These are phyloP conservation scores for Dendrophyllia cribrosa DNA, from an alignment of 64 coral and sea anemone genomes.

Conservation along the genomic window DNA sequence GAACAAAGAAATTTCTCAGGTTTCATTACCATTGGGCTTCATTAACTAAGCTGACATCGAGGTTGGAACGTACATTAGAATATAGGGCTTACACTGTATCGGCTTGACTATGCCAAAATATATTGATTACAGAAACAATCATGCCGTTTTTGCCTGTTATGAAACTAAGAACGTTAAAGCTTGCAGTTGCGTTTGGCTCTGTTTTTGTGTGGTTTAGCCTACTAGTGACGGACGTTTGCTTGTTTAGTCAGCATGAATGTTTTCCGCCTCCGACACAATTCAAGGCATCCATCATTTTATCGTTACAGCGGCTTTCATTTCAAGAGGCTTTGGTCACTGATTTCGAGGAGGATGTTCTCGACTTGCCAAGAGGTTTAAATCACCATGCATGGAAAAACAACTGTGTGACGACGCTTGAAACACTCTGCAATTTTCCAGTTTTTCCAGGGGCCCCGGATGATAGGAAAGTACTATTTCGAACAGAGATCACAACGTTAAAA, in stretches of 20 bases:
- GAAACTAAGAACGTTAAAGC: slow-evolving; percentile 26
- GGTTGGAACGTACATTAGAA: too few species aligned
- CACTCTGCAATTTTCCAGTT: slow-evolving; percentile 27
- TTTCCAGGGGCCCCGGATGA: slow-evolving; percentile 28
- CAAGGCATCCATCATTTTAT: neutral
- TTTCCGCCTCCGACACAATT: neutral
- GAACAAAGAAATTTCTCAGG: too few species aligned
- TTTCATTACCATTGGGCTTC: too few species aligned
- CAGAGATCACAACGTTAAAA: neutral
- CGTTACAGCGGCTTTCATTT: neutral
- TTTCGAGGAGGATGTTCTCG: neutral
- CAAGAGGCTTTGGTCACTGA: neutral
- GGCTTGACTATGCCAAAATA: too few species aligned
- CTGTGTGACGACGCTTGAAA: slow-evolving; percentile 11
- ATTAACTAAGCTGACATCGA: too few species aligned
- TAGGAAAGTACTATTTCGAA: slow-evolving; percentile 2
- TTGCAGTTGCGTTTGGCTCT: neutral
- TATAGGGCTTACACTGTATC: too few species aligned
- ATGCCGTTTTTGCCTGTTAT: neutral
- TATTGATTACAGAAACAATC: neutral
- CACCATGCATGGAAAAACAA: slow-evolving; percentile 30
- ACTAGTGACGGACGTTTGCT: neutral
- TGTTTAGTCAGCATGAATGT: neutral
- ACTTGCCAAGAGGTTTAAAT: neutral
- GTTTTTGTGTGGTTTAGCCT: neutral